Percentiles rank a stretch among this genome's conserved stretches.
phyloP scores from a whole-genome alignment of 2,113 vertebrate genomes.

The Bufo bufo region DNA sequence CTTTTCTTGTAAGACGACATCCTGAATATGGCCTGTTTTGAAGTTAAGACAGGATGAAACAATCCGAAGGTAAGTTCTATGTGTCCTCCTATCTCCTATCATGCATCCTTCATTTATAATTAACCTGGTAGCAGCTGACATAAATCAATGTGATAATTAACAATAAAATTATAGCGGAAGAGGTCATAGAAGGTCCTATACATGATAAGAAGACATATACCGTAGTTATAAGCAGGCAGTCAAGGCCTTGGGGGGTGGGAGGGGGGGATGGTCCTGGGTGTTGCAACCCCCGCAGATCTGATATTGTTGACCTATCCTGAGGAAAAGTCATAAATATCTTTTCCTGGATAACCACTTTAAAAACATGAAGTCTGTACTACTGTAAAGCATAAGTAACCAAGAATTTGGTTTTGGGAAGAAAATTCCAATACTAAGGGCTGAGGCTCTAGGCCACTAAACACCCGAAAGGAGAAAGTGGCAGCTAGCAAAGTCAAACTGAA shows the following conservation, averaged over 20 bases:
- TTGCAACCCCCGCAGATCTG: no score
- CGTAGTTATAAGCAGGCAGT: not conserved
- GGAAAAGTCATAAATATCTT: no score
- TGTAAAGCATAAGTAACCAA: not conserved
- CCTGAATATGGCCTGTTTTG: constrained; percentile 91
- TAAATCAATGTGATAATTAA: not conserved
- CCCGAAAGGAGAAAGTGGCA: not conserved
- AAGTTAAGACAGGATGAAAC: constrained; percentile 3
- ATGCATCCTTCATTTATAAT: not conserved
- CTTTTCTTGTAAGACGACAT: constrained; percentile 92
- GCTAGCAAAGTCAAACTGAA: not conserved
- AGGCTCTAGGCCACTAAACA: not conserved
- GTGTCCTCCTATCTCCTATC: not conserved
- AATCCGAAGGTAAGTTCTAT: not conserved
- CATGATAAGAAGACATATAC: not conserved
- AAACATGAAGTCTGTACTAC: no score
- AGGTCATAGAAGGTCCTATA: not conserved
- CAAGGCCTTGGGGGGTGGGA: no score
- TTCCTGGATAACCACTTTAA: no score
- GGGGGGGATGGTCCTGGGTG: no score
- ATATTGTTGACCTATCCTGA: no score
- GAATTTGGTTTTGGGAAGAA: not conserved
- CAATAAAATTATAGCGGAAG: not conserved
- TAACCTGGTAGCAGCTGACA: not conserved
- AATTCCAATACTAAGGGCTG: not conserved